A percentile compares a stretch with the other conserved stretches of the same genome.
These are phyloP conservation scores for Thalpophila matura DNA, from an alignment of 2,888 invertebrate genomes.

Conservation along the genomic window DNA sequence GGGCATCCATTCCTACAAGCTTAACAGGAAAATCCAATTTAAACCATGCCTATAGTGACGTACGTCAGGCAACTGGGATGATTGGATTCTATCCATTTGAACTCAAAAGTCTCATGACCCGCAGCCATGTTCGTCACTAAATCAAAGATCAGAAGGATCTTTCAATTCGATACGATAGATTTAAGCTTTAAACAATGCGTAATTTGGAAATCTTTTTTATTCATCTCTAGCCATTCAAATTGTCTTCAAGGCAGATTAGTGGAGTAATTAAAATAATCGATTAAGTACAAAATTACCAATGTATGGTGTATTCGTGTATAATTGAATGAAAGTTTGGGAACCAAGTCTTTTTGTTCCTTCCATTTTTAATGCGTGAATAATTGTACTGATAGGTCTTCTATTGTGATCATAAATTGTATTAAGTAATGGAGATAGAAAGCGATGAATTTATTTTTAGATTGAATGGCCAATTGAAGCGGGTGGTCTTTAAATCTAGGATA, in stretches of 20 bases:
- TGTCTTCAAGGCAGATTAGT: slow-evolving; percentile 32
- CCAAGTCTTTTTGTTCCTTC: slow-evolving; percentile 11
- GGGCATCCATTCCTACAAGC: not conserved
- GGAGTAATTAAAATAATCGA: slow-evolving; percentile 40
- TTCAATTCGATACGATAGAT: not conserved
- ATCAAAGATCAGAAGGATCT: not conserved
- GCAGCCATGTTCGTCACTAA: not conserved
- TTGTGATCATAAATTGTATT: slow-evolving; percentile 12
- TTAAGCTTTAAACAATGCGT: slow-evolving; percentile 1
- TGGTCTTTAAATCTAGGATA: slow-evolving; percentile 13
- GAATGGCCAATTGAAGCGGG: slow-evolving; percentile 16
- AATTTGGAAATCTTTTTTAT: not conserved
- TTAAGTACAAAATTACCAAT: slow-evolving; percentile 22
- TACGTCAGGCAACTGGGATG: slow-evolving; percentile 12
- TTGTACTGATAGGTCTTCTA: not conserved
- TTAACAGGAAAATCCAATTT: slow-evolving; percentile 32
- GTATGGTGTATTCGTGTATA: slow-evolving; percentile 37
- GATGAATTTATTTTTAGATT: slow-evolving; percentile 10
- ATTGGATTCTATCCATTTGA: slow-evolving; percentile 26
- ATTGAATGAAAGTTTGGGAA: slow-evolving; percentile 56
- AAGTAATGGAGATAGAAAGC: not conserved
- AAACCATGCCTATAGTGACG: not conserved
- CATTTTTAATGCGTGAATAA: slow-evolving; percentile 6
- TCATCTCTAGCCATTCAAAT: slow-evolving; percentile 14
- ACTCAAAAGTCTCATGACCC: slow-evolving; percentile 7